Base-by-base conservation (phyloP, 2,888 invertebrate species). In the Ectemnius lituratus region DNA sequence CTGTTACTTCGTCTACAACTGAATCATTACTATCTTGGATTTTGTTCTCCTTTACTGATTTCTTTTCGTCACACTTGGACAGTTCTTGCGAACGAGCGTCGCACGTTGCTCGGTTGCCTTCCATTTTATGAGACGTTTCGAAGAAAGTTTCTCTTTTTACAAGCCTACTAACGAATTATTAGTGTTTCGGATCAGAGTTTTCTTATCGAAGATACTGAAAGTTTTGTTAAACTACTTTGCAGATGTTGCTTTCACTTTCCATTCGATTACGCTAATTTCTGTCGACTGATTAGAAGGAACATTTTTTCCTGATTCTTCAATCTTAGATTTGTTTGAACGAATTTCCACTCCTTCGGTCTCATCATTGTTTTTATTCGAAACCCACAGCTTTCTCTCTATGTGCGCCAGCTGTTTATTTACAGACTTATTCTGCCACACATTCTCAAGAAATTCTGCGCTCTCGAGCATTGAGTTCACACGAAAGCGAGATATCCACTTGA, bases 391-490 rank as follows among this genome's bases (percentile, higher is more conserved):
- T 52, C n/a, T 13, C 16, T 52, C 52, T 16, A 52, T 52, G 52
- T 52, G 52, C 52, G 52, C 37, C 37, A 6, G 11, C 52, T 52
- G 52, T 52, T 16, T 52, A 52, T 52, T 52, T 52, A 52, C 52
- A 52, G 52, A 11, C 52, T 52, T 0, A 3, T 52, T 16, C n/a
- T 14, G 52, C 52, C 13, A 1, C 16, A n/a, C 37, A 37, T 37
- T 37, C 37, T 37, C 37, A 5, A 8, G 37, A 37, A 37, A 8
- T 0, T 37, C 8, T 1, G 37, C 4, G 37, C 37, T 37, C 37
- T 37, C 37, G 37, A 11, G 37, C 37, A 37, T 4, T 6, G 1
- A 6, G 37, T 37, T 37, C 8, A 2, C 11, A 6, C 11, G 6
- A 37, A 37, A 6, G 8, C 37, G 37, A 37, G 37, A 23, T 23